Evolutionary conservation across 2,888 invertebrate genomes (phyloP).

Genomic region (Limnephilus auricula): DNA sequence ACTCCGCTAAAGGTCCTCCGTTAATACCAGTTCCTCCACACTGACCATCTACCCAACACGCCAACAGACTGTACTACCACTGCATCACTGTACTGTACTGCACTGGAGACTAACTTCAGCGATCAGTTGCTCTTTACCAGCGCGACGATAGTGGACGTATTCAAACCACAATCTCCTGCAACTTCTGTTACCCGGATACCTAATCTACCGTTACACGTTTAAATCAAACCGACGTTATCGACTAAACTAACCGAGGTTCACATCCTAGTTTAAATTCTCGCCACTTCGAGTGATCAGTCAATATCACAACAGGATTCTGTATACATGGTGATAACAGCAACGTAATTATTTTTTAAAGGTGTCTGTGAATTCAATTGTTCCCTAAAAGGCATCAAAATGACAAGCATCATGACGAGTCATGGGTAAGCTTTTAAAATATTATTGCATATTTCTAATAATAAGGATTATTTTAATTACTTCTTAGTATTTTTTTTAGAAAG

Average conservation of each 20-base stretch:
- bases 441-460: neutral
- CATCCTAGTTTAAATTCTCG: neutral
- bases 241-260: neutral
- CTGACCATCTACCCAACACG: neutral
- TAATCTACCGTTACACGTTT: neutral
- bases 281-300: neutral
- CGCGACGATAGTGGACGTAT: neutral
- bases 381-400: constrained; percentile 53
- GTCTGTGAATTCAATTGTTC: neutral
- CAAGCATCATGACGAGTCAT: constrained; percentile 54
- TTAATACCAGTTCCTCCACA: constrained; percentile 22
- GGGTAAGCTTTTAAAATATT: constrained; percentile 53
- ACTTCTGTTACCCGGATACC: neutral
- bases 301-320: neutral
- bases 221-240: neutral
- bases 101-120: neutral
- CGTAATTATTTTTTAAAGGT: neutral
- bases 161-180: neutral
- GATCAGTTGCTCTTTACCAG: neutral
- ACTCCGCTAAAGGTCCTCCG: constrained; percentile 31
- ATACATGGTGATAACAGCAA: neutral
- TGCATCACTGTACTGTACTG: neutral
- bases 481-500: neutral
- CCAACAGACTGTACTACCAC: neutral
- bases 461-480: neutral